A percentile compares a stretch with the other conserved stretches of the same genome.
phyloP scores from a whole-genome alignment of 2,113 vertebrate species.

The Paramormyrops kingsleyae region DNA sequence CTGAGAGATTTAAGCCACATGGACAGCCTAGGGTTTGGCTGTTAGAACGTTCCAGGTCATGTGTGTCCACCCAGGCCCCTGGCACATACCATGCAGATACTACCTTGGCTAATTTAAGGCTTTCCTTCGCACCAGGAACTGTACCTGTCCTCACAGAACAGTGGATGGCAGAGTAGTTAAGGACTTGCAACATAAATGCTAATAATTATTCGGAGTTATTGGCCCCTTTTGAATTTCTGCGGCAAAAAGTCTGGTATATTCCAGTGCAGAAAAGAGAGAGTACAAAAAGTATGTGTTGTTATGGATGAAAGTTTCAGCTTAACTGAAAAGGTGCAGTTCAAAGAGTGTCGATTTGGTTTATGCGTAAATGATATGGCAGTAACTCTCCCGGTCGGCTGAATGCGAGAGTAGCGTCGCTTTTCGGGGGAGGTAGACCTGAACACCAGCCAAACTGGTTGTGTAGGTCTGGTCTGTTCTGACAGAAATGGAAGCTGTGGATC shows the following conservation, averaged over 20 bases:
- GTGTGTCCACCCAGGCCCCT: background rate
- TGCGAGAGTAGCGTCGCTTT: background rate
- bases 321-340: background rate
- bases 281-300: background rate
- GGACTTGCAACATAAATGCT: background rate
- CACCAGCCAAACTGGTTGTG: too few relatives aligned
- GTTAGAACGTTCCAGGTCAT: background rate
- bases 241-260: background rate
- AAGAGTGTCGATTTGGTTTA: background rate
- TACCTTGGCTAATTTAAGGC: background rate
- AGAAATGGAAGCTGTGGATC: background rate
- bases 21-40: background rate
- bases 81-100: background rate
- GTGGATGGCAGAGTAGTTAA: background rate
- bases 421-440: background rate
- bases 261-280: background rate
- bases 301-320: background rate
- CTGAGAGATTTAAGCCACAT: background rate
- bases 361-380: background rate
- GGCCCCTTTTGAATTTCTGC: background rate
- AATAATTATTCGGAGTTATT: background rate
- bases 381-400: too few relatives aligned
- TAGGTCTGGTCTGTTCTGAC: background rate
- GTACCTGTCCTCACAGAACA: background rate
- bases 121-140: background rate